A percentile compares a stretch with the other conserved stretches of the same genome.
phyloP scores from a whole-genome alignment of 92 coral and sea anemone genomes.

The Bergia sp. region DNA sequence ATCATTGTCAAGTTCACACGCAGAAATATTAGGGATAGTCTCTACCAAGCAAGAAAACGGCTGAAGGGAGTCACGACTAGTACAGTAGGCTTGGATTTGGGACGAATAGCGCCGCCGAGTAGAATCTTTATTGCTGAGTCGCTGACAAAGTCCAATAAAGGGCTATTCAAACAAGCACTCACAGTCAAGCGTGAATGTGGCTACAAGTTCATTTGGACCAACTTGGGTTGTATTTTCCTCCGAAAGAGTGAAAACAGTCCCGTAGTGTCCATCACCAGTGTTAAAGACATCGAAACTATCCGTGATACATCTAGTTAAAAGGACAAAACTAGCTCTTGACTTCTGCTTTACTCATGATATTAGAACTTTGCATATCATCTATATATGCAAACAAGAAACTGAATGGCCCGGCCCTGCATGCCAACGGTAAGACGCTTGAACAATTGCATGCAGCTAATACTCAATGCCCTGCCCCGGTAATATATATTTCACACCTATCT shows the following conservation, averaged over 20 bases:
- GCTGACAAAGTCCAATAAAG: background rate
- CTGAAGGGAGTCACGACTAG: no score
- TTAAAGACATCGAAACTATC: background rate
- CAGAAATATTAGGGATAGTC: background rate
- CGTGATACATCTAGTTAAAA: background rate
- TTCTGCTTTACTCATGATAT: background rate
- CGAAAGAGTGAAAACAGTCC: background rate
- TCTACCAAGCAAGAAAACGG: no score
- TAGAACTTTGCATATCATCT: background rate
- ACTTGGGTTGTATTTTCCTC: slow-evolving; percentile 7
- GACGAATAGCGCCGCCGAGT: background rate
- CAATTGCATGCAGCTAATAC: slow-evolving; percentile 4
- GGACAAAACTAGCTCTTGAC: background rate
- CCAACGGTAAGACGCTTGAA: slow-evolving; percentile 15
- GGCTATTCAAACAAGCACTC: background rate
- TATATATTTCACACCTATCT: no score
- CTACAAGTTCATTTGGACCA: slow-evolving; percentile 5
- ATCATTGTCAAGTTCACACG: background rate
- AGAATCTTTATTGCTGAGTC: slow-evolving; percentile 13
- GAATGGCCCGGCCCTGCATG: background rate
- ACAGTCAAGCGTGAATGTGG: background rate
- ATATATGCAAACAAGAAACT: slow-evolving; percentile 21
- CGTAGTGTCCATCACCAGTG: background rate
- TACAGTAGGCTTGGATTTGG: background rate
- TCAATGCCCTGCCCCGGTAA: slow-evolving; percentile 8